Conservation (phyloP, 2,797 vertebrate genomes). For the Philypnodon macrostomus region DNA sequence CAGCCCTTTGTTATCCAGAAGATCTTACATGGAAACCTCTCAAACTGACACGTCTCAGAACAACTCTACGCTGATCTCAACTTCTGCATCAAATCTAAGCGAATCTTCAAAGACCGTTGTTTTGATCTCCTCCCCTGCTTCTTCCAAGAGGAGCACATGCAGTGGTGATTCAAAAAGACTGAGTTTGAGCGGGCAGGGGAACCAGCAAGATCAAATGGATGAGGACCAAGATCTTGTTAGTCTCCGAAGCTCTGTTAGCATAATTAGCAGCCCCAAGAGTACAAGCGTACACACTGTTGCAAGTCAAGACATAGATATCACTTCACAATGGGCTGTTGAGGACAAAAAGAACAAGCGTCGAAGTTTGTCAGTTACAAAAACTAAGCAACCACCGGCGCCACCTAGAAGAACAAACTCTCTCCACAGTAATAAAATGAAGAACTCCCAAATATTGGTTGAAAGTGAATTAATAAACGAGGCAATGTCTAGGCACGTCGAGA, state of each 20-base stretch:
- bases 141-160: constrained; percentile 78
- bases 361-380: constrained; percentile 88
- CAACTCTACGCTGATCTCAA: constrained; percentile 60
- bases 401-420: constrained; percentile 87
- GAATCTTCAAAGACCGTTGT: constrained; percentile 89
- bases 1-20: constrained; percentile 84
- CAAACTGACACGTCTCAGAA: constrained; percentile 75
- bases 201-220: constrained; percentile 16
- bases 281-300: constrained; percentile 30
- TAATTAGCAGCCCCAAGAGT: constrained; percentile 41
- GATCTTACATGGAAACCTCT: constrained; percentile 69
- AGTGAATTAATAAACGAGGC: constrained; percentile 41
- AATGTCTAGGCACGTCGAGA: too few species aligned
- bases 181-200: constrained; percentile 26
- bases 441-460: constrained; percentile 30
- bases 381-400: constrained; percentile 84
- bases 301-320: constrained; percentile 27
- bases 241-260: constrained; percentile 64
- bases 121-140: constrained; percentile 86
- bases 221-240: constrained; percentile 62
- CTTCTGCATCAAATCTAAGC: constrained; percentile 83
- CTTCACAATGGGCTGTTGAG: constrained; percentile 46
- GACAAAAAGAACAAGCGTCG: constrained; percentile 80
- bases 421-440: constrained; percentile 71
- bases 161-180: constrained; percentile 37